Evolutionary conservation across 2,888 invertebrate species (phyloP).

Genomic region (Troides oblongomaculatus): DNA sequence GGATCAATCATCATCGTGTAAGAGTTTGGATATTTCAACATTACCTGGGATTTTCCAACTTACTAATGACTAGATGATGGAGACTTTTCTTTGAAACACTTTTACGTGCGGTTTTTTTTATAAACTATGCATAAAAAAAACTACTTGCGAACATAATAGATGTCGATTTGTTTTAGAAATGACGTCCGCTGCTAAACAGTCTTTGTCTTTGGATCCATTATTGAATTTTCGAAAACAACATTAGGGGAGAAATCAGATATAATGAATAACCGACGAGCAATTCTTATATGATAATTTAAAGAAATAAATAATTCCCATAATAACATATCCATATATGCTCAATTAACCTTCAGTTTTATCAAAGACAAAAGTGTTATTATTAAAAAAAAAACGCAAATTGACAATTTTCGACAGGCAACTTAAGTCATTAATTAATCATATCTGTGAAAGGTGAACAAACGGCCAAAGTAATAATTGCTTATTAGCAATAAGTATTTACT

Average conservation of each 20-base stretch:
- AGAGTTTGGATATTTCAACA: not conserved
- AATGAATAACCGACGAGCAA: not conserved
- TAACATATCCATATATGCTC: not conserved
- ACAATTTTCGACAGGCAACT: too few species aligned
- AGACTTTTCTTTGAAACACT: not conserved
- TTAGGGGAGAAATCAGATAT: not conserved
- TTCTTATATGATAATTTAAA: not conserved
- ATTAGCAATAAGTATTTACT: too few species aligned
- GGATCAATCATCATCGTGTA: not conserved
- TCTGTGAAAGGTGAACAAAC: too few species aligned
- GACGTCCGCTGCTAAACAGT: not conserved
- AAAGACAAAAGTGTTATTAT: not conserved
- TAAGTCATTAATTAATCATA: too few species aligned
- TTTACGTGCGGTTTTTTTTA: not conserved
- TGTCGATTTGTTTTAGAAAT: not conserved
- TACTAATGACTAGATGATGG: not conserved
- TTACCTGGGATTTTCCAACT: not conserved
- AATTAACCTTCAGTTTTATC: not conserved
- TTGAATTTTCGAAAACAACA: not conserved
- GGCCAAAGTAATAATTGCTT: too few species aligned
- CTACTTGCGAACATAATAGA: not conserved
- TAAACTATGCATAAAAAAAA: not conserved
- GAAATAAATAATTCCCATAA: not conserved
- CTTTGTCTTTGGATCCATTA: not conserved
- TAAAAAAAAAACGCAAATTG: too few species aligned